phyloP scores from a whole-genome alignment of 2,888 invertebrate species.

The Cheilosia impressa region DNA sequence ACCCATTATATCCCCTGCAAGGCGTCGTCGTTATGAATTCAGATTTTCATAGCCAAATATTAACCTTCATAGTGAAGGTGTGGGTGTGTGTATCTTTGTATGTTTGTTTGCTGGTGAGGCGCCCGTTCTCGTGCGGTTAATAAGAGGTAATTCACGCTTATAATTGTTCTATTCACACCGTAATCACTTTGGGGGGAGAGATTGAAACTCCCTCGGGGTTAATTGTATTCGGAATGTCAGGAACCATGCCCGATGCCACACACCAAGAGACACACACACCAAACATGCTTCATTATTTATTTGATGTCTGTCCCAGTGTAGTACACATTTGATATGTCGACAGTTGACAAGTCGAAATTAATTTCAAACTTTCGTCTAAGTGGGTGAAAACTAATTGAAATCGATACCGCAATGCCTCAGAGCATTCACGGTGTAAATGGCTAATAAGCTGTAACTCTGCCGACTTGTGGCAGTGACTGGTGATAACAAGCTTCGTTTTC shows the following conservation, averaged over 20 bases:
- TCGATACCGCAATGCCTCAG: slow-evolving; percentile 21
- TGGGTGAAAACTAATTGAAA: slow-evolving; percentile 49
- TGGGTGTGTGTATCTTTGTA: neutral
- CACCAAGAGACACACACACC: neutral
- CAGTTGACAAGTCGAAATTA: slow-evolving; percentile 53
- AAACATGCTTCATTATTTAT: slow-evolving; percentile 44
- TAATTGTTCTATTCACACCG: slow-evolving; percentile 71
- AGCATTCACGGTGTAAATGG: neutral
- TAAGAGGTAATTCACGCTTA: slow-evolving; percentile 59
- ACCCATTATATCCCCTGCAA: slow-evolving; percentile 4
- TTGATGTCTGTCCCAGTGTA: slow-evolving; percentile 25
- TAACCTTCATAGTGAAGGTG: neutral
- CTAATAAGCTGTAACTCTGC: neutral
- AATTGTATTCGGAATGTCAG: slow-evolving; percentile 45
- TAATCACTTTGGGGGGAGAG: slow-evolving; percentile 52
- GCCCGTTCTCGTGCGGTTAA: slow-evolving; percentile 49
- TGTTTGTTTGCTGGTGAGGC: neutral
- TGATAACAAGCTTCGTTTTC: neutral
- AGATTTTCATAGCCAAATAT: slow-evolving; percentile 20
- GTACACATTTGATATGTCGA: slow-evolving; percentile 19
- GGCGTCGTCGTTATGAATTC: slow-evolving; percentile 5
- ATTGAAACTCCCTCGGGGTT: slow-evolving; percentile 42
- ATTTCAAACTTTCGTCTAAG: slow-evolving; percentile 38
- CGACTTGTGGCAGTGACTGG: neutral
- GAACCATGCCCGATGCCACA: neutral